Evolutionary conservation across 2,888 invertebrate genomes (phyloP).

Genomic region (Cephus sareptanus): DNA sequence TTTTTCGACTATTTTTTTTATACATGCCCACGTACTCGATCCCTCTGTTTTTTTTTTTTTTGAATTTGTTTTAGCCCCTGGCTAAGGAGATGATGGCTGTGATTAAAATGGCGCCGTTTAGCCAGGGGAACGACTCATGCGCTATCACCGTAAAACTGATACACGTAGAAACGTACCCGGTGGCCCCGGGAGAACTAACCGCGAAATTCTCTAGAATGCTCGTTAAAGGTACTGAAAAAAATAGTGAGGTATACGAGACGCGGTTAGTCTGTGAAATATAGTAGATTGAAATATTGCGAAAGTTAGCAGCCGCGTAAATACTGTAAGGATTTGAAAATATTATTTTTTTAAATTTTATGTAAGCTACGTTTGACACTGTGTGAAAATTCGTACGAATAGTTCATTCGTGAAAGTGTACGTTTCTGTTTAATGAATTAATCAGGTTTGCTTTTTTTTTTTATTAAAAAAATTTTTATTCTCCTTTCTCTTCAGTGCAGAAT

Average conservation of each 20-base stretch:
- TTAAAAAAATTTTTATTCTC: not conserved
- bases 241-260: not conserved
- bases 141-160: not conserved
- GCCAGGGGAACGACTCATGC: not conserved
- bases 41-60: not conserved
- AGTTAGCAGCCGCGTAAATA: not conserved
- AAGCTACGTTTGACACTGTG: too few relatives aligned
- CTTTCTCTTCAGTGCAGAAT: not conserved
- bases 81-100: not conserved
- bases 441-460: not conserved
- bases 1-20: not conserved
- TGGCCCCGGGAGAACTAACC: not conserved
- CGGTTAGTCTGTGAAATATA: not conserved
- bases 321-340: not conserved
- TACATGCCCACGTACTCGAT: not conserved
- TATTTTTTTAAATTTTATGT: not conserved
- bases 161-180: not conserved
- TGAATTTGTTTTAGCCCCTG: not conserved
- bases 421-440: not conserved
- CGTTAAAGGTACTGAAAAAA: not conserved
- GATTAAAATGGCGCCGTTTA: not conserved
- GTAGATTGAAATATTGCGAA: not conserved
- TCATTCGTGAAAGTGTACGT: not conserved
- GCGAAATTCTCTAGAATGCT: not conserved
- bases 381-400: not conserved